These are phyloP conservation scores for Theodoxus fluviatilis DNA, from an alignment of 2,888 invertebrate species.

Conservation along the genomic window DNA sequence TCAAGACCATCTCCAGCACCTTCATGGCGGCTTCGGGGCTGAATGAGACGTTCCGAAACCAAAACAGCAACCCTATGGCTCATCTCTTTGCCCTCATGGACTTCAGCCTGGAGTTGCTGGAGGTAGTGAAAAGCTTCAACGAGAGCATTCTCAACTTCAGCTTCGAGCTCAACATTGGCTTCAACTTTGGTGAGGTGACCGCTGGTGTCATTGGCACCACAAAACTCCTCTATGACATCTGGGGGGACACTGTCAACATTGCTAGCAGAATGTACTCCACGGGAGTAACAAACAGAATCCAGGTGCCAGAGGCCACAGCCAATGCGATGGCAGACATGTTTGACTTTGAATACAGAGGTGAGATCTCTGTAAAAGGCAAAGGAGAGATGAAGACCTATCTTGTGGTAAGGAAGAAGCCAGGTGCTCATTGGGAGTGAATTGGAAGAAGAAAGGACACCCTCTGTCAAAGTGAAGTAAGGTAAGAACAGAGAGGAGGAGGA, in stretches of 20 bases:
- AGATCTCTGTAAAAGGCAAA: slow-evolving; percentile 95
- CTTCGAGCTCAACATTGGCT: slow-evolving; percentile 74
- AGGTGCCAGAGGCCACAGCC: slow-evolving; percentile 64
- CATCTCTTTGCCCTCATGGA: slow-evolving; percentile 90
- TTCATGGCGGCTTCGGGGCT: slow-evolving; percentile 98
- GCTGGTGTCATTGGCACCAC: slow-evolving; percentile 95
- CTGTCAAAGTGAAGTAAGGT: too few species aligned
- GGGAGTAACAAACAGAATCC: slow-evolving; percentile 83
- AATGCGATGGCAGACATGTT: slow-evolving; percentile 77
- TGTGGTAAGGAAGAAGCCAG: slow-evolving; percentile 59
- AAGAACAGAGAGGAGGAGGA: too few species aligned
- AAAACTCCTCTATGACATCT: slow-evolving; percentile 95
- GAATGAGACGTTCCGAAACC: slow-evolving; percentile 79
- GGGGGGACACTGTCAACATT: slow-evolving; percentile 98
- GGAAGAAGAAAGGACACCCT: too few species aligned
- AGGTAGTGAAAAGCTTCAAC: slow-evolving; percentile 66
- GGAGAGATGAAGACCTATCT: slow-evolving; percentile 93
- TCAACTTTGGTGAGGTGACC: slow-evolving; percentile 93
- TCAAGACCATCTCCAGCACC: slow-evolving; percentile 93
- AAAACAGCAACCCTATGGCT: slow-evolving; percentile 76
- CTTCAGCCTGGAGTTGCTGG: slow-evolving; percentile 87
- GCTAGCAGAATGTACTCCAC: slow-evolving; percentile 97
- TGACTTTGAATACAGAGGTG: slow-evolving; percentile 89
- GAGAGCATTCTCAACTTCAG: slow-evolving; percentile 65
- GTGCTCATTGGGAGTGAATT: slow-evolving; percentile 43